These are phyloP conservation scores for Catharus ustulatus DNA, from an alignment of 2,797 vertebrate species.

Conservation along the genomic window DNA sequence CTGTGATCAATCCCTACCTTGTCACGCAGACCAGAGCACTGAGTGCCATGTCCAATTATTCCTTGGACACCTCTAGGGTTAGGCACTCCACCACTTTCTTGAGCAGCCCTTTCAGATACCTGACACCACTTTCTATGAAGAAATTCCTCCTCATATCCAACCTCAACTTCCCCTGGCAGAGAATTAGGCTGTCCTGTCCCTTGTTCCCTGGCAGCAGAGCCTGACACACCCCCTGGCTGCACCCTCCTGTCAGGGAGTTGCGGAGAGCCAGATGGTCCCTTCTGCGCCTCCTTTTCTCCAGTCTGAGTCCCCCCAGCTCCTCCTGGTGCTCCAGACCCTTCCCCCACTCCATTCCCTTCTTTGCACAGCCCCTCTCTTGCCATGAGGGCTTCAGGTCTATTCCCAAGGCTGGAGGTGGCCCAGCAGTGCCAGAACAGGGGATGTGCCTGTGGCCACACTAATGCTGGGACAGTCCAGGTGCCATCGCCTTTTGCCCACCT, in stretches of 20 bases:
- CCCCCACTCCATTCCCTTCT: accelerated
- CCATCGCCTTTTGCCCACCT: neutral
- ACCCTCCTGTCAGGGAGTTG: neutral
- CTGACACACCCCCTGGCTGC: accelerated
- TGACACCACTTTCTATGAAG: neutral
- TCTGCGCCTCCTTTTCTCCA: neutral
- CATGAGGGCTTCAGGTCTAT: neutral
- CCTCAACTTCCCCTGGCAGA: neutral
- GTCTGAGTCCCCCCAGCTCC: neutral
- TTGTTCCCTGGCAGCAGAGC: neutral
- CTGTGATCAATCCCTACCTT: neutral
- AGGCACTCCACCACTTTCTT: neutral
- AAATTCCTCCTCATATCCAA: neutral
- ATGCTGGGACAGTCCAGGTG: neutral
- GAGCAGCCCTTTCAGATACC: neutral
- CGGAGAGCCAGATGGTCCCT: neutral
- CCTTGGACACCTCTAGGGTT: neutral
- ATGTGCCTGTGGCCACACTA: neutral
- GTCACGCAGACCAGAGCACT: neutral
- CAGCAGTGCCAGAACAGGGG: neutral
- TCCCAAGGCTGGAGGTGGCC: neutral
- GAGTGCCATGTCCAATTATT: neutral
- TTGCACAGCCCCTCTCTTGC: neutral
- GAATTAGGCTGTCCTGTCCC: neutral
- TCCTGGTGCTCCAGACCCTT: neutral